Evolutionary conservation across 2,113 vertebrate genomes (phyloP).

Genomic region (Seriola aureovittata): DNA sequence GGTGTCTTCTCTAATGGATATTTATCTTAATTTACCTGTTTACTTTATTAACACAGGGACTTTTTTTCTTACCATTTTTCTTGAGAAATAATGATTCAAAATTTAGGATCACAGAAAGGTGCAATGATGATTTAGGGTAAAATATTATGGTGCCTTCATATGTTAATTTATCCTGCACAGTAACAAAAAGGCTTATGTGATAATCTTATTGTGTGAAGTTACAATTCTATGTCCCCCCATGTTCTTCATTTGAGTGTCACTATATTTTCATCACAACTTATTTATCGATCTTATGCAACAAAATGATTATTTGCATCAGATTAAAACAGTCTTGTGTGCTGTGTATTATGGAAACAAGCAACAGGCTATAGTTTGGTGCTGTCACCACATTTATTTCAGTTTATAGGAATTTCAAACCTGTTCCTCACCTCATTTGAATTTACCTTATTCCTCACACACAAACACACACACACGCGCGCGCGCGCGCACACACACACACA

Average conservation of each 20-base stretch:
- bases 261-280: constrained; percentile 22
- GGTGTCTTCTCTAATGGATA: constrained; percentile 37
- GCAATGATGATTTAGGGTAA: neutral
- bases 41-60: constrained; percentile 36
- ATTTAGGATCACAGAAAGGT: neutral
- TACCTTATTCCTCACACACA: constrained; percentile 31
- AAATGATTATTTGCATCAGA: constrained; percentile 26
- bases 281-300: neutral
- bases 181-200: neutral
- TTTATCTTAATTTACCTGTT: constrained; percentile 66
- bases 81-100: constrained; percentile 30
- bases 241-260: constrained; percentile 13
- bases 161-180: neutral
- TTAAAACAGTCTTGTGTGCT: constrained; percentile 14
- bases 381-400: constrained; percentile 23
- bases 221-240: neutral
- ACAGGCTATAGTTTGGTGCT: neutral
- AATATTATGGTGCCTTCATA: neutral
- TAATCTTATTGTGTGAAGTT: neutral
- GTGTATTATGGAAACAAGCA: constrained; percentile 39
- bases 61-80: constrained; percentile 32
- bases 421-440: constrained; percentile 25
- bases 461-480: neutral
- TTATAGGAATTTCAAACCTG: constrained; percentile 39
- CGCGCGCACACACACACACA: no score